phyloP scores from a whole-genome alignment of 2,113 vertebrate species.

The Lepisosteus oculatus region DNA sequence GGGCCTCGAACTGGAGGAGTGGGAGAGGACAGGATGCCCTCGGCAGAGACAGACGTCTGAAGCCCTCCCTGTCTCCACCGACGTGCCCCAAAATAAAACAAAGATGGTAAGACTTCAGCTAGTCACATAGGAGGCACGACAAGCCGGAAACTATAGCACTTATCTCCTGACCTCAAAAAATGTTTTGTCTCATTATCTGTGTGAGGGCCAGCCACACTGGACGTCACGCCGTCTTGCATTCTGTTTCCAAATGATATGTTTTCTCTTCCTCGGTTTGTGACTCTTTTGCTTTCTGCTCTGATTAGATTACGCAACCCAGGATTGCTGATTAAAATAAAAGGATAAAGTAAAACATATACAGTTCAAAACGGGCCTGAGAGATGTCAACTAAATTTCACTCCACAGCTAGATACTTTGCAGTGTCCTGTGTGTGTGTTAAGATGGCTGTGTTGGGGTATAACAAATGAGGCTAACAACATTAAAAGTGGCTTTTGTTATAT shows the following conservation, averaged over 20 bases:
- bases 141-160: constrained; percentile 32
- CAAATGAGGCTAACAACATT: too few species aligned
- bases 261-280: not conserved
- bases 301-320: too few species aligned
- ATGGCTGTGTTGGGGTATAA: too few species aligned
- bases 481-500: too few species aligned
- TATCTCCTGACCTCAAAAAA: constrained; percentile 30
- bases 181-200: constrained; percentile 34
- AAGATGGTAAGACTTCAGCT: not conserved
- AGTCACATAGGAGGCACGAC: not conserved
- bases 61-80: constrained; percentile 19
- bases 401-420: too few species aligned
- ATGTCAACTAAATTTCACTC: too few species aligned
- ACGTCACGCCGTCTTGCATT: not conserved
- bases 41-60: constrained; percentile 24
- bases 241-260: too few species aligned
- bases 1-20: constrained; percentile 11
- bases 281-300: constrained; percentile 10
- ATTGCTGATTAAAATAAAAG: too few species aligned
- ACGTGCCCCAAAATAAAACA: constrained; percentile 12
- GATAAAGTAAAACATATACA: too few species aligned
- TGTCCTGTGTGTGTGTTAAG: too few species aligned
- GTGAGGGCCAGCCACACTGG: constrained; percentile 11
- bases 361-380: too few species aligned
- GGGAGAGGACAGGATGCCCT: constrained; percentile 7